A percentile compares a stretch with the other conserved stretches of the same genome.
Conservation (phyloP, 2,113 vertebrate species). For the Triplophysa rosa region DNA sequence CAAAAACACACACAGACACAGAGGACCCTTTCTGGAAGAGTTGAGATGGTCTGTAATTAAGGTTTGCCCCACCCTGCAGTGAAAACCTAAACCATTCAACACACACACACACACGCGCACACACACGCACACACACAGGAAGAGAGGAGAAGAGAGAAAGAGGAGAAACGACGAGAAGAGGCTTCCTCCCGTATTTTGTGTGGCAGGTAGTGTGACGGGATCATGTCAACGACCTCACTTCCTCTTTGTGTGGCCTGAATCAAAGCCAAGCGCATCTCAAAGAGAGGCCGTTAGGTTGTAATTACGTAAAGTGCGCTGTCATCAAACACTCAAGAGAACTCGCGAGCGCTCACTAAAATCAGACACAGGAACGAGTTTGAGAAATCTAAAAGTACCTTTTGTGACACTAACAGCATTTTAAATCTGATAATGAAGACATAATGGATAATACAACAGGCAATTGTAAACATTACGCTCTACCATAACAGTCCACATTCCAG, state of each 20-base stretch:
- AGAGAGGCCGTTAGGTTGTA: slow-evolving; percentile 71
- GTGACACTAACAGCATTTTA: background rate
- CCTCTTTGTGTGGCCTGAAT: slow-evolving; percentile 65
- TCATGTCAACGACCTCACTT: slow-evolving; percentile 53
- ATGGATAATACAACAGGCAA: background rate
- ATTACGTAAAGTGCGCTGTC: slow-evolving; percentile 61
- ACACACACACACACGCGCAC: slow-evolving; percentile 7
- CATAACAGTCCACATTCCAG: slow-evolving; percentile 1
- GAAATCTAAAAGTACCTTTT: background rate
- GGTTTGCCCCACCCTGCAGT: slow-evolving; percentile 49
- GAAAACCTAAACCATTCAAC: slow-evolving; percentile 50
- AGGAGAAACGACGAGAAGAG: background rate
- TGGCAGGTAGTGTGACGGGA: slow-evolving; percentile 34
- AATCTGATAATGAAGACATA: background rate
- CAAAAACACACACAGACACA: slow-evolving; percentile 36
- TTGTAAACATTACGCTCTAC: background rate
- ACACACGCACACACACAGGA: slow-evolving; percentile 13
- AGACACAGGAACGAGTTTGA: background rate
- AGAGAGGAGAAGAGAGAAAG: background rate
- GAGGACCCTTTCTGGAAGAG: slow-evolving; percentile 51
- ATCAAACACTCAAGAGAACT: slow-evolving; percentile 55
- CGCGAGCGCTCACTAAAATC: slow-evolving; percentile 3
- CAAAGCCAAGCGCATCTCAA: slow-evolving; percentile 65
- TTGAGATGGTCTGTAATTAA: slow-evolving; percentile 48
- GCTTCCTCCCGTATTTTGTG: slow-evolving; percentile 23